Evolutionary conservation across 2,888 invertebrate species (phyloP), one percentile per base, ranked within the genome.

Genomic region (Cremastobaeus sp.): DNA sequence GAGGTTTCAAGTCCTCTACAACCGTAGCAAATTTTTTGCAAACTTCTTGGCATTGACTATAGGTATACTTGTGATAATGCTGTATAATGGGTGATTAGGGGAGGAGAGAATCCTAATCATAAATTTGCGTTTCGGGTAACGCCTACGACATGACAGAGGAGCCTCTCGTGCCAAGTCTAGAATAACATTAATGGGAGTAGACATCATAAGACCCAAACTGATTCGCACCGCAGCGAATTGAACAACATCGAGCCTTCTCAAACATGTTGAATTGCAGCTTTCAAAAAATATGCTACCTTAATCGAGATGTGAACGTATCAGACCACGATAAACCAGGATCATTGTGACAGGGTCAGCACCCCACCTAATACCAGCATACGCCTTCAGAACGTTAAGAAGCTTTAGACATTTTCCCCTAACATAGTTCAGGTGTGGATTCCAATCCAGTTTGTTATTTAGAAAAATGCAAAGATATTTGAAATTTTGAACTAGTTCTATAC

Each of bases 101-200:
- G 25, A 25, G 3, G 25, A 25, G 25, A 25, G 8, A 25, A 25
- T 8, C 25, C 25, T 25, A 25, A 25, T 25, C 3, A 25, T 5
- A 8, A 25, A 25, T 25, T 25, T 25, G 4, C 8, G 3, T 8
- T 5, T 5, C 8, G 18, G 18, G 18, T 17, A 39, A 17, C 2
- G 1, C 9, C 9, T 39, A 17, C 39, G 9, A 2, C 15, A 9
- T 17, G 3, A 15, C 9, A 39, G 18, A 17, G 39, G 39, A 5
- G 39, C 17, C 9, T 39, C 39, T 6, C 12, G 1, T 15, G 39
- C 39, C 8, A 39, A 2, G 9, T 39, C 17, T n/a, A 39, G 9
- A 2, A 39, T 8, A 35, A 43, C 21, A 17, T 43, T 43, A 2
- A 21, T 43, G 1, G 43, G 43, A 21, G 43, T 43, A 4, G 43